Evolutionary conservation across 1,140 invertebrate genomes (phyloP).

Genomic region (Drosophila nebulosa): DNA sequence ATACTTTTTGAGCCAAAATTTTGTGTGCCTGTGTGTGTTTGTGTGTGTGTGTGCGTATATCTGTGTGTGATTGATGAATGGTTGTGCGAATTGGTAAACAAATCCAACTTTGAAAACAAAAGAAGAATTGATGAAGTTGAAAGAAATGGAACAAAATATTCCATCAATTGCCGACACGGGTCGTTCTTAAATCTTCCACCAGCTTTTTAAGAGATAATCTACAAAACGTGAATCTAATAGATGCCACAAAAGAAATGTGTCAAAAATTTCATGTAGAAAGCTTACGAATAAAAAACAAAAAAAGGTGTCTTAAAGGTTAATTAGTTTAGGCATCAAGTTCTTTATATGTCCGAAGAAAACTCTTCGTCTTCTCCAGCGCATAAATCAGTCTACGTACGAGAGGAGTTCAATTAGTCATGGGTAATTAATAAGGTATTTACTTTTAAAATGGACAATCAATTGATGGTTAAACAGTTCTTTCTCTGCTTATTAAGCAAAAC

Average conservation of each 20-base stretch:
- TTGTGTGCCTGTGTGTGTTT: not conserved
- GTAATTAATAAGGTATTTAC: too few relatives aligned
- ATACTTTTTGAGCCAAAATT: slow-evolving; percentile 10
- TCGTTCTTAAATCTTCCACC: too few relatives aligned
- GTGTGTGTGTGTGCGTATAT: slow-evolving; percentile 22
- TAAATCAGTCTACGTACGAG: too few relatives aligned
- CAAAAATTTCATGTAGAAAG: slow-evolving; percentile 8
- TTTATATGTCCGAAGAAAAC: not conserved
- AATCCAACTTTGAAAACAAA: slow-evolving; percentile 6
- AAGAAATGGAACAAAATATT: slow-evolving; percentile 28
- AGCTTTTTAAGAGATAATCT: slow-evolving; percentile 21
- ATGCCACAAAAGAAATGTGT: slow-evolving; percentile 10
- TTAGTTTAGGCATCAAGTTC: not conserved
- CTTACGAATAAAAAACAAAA: not conserved
- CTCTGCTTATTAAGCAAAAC: too few relatives aligned
- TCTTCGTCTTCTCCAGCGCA: too few relatives aligned
- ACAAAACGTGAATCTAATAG: slow-evolving; percentile 5
- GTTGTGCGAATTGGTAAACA: slow-evolving; percentile 34
- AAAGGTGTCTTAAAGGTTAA: slow-evolving; percentile 14
- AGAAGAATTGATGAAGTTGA: slow-evolving; percentile 34
- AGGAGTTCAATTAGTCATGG: too few relatives aligned
- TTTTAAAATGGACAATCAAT: too few relatives aligned
- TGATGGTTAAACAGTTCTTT: too few relatives aligned
- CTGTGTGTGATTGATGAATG: slow-evolving; percentile 47
- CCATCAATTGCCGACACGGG: slow-evolving; percentile 23